Percentiles rank a stretch among this genome's conserved stretches.
Conservation (phyloP, 2,797 vertebrate species). For the Margarornis squamiger region DNA sequence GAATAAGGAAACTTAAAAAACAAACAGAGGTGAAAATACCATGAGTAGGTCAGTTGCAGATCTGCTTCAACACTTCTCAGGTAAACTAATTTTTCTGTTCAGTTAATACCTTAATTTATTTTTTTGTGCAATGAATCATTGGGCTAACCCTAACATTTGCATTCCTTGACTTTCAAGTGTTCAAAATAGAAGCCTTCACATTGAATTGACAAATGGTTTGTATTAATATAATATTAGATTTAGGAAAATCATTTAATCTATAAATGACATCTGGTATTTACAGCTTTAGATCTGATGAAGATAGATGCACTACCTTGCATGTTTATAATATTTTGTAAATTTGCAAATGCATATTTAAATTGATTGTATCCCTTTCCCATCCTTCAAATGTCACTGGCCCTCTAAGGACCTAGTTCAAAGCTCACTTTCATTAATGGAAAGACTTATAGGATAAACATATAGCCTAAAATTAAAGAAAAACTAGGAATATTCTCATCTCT, state of each 20-base stretch:
- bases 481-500: background rate
- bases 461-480: background rate
- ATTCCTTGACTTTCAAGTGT: constrained; percentile 38
- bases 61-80: background rate
- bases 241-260: constrained; percentile 57
- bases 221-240: constrained; percentile 62
- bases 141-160: constrained; percentile 49
- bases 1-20: background rate
- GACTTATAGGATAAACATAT: background rate
- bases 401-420: constrained; percentile 6
- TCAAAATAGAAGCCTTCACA: constrained; percentile 40
- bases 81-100: constrained; percentile 30
- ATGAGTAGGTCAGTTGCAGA: background rate
- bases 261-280: constrained; percentile 62
- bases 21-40: background rate
- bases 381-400: constrained; percentile 35
- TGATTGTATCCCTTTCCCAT: constrained; percentile 38
- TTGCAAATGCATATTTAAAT: constrained; percentile 65
- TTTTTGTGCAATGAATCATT: constrained; percentile 46
- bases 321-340: constrained; percentile 65
- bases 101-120: constrained; percentile 38
- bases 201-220: constrained; percentile 55
- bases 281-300: constrained; percentile 57
- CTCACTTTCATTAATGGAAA: constrained; percentile 3
- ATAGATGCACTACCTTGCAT: constrained; percentile 39